Evolutionary conservation across 2,797 vertebrate species (phyloP), one percentile per base, ranked within the genome.

Genomic region (Synanceia verrucosa): DNA sequence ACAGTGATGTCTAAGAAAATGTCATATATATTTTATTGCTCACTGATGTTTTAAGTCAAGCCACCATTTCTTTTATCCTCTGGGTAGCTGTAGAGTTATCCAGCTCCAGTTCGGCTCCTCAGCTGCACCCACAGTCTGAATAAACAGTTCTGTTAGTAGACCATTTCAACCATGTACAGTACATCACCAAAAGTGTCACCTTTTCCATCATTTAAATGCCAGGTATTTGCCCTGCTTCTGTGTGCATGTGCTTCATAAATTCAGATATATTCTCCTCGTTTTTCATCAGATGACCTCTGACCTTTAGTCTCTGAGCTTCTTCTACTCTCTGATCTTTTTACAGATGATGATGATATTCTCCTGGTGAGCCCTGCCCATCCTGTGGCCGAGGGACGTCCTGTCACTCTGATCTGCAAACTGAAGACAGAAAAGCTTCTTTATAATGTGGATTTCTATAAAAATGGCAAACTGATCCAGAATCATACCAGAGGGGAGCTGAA

Each of bases 311-410:
- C 21, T 16, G 11, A n/a, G 34, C 13, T 23, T 21, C 47, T 12
- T 10, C 2, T 29, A 23, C 31, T 44, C 9, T 6, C 23, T 23
- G 23, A 28, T 21, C 36, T 10, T 68, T 58, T 26, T n/a, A 31
- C 56, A 84, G 82, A 0, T 2, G 82, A 0, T 8, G 0, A 1
- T 2, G 1, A 5, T 13, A 1, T 73, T 3, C 60, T 76, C 62
- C 44, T 85, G 72, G 14, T 67, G 76, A 82, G 69, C 3, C 79
- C 82, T 16, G 73, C 73, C 47, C 73, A 59, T 52, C 81, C 79
- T 53, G 78, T 86, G 70, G 56, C 31, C 18, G 74, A 72, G 28
- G 80, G 84, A 73, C 9, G 44, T 9, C 2, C 55, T 65, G 65
- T 85, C 11, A 74, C 71, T 19, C 74, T 89, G 19, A 26, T 29